Percentiles rank a stretch among this genome's conserved stretches.
Conservation (phyloP, 2,888 invertebrate species). For the Zaprionus lineosus region DNA sequence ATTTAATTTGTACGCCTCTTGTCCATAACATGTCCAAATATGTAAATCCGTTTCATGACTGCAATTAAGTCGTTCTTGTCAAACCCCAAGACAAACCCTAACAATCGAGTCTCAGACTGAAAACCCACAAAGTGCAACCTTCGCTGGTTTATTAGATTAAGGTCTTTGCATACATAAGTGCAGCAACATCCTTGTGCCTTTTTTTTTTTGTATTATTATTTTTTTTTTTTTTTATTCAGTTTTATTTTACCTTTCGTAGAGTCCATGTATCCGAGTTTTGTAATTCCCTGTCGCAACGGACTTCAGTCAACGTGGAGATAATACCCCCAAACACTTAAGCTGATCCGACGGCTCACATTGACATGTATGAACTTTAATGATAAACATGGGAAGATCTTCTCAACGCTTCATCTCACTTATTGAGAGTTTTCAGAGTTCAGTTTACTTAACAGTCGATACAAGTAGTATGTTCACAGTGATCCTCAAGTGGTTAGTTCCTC, state of each 20-base stretch:
- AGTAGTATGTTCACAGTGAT: conserved; percentile 21
- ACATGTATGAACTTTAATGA: conserved; percentile 50
- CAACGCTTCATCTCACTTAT: conserved; percentile 32
- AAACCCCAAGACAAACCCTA: conserved; percentile 9
- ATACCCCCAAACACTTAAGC: conserved; percentile 26
- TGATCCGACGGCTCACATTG: conserved; percentile 19
- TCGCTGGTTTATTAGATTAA: conserved; percentile 69
- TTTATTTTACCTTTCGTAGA: too few species aligned
- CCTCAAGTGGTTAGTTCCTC: conserved; percentile 28
- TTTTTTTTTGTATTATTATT: too few species aligned
- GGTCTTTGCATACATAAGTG: conserved; percentile 63
- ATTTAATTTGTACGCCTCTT: conserved; percentile 55
- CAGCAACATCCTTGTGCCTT: conserved; percentile 60
- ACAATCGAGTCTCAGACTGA: not conserved
- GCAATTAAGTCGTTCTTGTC: conserved; percentile 68
- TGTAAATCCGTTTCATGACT: conserved; percentile 48
- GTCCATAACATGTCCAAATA: conserved; percentile 52
- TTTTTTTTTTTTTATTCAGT: too few species aligned
- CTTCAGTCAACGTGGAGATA: conserved; percentile 38
- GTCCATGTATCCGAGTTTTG: too few species aligned
- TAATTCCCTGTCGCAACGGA: too few species aligned
- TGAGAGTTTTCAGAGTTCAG: conserved; percentile 10
- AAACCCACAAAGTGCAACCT: conserved; percentile 48
- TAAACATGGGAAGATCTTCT: conserved; percentile 5
- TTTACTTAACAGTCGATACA: conserved; percentile 6